Evolutionary conservation across 2,797 vertebrate genomes (phyloP).

Genomic region (Trematomus bernacchii): DNA sequence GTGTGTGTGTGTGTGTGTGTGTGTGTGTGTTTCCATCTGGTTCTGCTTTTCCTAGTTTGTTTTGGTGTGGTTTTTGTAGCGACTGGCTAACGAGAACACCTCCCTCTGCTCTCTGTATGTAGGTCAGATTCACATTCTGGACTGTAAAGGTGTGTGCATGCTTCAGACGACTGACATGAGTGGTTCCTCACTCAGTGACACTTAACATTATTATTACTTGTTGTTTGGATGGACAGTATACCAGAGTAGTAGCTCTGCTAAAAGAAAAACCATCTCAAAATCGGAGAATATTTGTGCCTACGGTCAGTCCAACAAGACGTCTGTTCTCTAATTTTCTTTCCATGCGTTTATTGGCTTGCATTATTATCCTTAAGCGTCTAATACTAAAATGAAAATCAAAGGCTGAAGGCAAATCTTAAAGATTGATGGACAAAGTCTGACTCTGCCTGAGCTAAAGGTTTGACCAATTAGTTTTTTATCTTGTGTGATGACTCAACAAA

Average conservation of each 20-base stretch:
- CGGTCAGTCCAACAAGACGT: not conserved
- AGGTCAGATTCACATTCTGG: conserved; percentile 43
- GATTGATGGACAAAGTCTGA: conserved; percentile 2
- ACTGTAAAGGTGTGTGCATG: conserved; percentile 20
- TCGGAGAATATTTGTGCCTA: conserved; percentile 2
- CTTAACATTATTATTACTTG: too few relatives aligned
- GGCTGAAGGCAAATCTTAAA: not conserved
- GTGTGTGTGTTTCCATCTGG: conserved; percentile 67
- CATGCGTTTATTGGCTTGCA: not conserved
- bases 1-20: conserved; percentile 24
- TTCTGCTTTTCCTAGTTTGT: conserved; percentile 63
- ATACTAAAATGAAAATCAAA: not conserved
- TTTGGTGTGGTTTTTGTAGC: conserved; percentile 68
- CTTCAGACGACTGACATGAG: conserved; percentile 9
- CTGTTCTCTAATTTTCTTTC: not conserved
- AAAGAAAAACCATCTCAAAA: conserved; percentile 1
- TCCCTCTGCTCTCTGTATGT: conserved; percentile 62
- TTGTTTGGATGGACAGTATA: not conserved
- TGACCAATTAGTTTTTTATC: not conserved
- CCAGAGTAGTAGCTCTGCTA: conserved; percentile 10
- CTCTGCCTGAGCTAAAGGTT: not conserved
- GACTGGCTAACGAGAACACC: conserved; percentile 63
- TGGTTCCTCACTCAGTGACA: too few relatives aligned
- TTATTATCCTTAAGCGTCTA: conserved; percentile 3
- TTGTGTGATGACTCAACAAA: not conserved